Conservation (phyloP, 2,113 vertebrate species). For the Garra rufa region DNA sequence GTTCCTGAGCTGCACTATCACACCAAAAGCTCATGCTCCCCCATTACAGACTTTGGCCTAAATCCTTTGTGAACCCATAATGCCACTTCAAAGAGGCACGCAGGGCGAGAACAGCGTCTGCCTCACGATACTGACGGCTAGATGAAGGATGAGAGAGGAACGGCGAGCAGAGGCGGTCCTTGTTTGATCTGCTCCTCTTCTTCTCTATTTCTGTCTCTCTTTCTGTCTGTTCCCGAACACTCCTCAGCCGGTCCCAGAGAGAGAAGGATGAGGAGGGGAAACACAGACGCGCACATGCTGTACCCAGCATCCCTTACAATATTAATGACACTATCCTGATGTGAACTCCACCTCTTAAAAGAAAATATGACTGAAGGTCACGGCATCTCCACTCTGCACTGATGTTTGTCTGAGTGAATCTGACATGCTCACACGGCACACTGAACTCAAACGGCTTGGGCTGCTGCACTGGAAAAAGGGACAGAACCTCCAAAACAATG, state of each 20-base stretch:
- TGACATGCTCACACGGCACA: constrained; percentile 19
- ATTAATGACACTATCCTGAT: constrained; percentile 52
- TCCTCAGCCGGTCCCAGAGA: constrained; percentile 26
- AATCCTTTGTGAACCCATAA: constrained; percentile 31
- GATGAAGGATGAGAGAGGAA: constrained; percentile 28
- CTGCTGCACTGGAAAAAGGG: not conserved
- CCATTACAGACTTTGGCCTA: constrained; percentile 26
- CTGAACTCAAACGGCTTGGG: constrained; percentile 2
- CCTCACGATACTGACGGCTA: constrained; percentile 1
- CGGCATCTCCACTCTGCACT: constrained; percentile 30
- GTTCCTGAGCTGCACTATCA: not conserved
- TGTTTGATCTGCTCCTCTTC: constrained; percentile 39
- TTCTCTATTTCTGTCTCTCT: constrained; percentile 36
- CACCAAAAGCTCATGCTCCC: constrained; percentile 5
- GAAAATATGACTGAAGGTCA: constrained; percentile 52
- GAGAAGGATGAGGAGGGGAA: constrained; percentile 1
- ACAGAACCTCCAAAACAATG: not conserved
- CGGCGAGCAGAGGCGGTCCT: not conserved
- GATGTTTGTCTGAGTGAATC: constrained; percentile 31
- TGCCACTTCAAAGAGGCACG: constrained; percentile 23
- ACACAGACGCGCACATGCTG: constrained; percentile 42
- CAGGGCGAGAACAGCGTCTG: constrained; percentile 16
- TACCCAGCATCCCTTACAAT: constrained; percentile 40
- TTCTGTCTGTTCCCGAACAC: constrained; percentile 34
- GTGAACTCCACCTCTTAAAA: constrained; percentile 33